Evolutionary conservation across 2,113 vertebrate species (phyloP), one percentile per base, ranked within the genome.

Genomic region (Crotophaga sulcirostris): DNA sequence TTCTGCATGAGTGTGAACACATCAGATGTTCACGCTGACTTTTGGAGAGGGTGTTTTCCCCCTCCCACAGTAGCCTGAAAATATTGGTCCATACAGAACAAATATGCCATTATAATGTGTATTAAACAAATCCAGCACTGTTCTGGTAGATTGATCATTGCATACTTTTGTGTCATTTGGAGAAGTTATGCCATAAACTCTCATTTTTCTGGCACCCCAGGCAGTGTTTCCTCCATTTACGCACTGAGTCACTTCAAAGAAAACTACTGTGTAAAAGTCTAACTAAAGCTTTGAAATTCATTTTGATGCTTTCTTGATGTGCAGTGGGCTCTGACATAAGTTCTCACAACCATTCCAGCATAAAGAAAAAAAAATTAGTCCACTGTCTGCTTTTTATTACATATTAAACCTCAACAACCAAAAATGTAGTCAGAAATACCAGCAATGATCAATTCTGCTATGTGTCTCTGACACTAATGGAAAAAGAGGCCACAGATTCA

Each of bases 391-490:
- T 58, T 89, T 95, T 81, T n/a, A n/a, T n/a, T n/a, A n/a, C n/a
- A n/a, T n/a, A 92, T 95, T 93, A 96, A 98, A 95, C 74, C 59
- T 96, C 84, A 84, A 55, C 18, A 49, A 83, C 55, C 67, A 92
- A 92, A 93, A 84, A 51, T 8, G 9, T 64, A 68, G 93, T 82
- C 34, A 91, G 55, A 93, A 92, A 80, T 69, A 83, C 95, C 92
- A 96, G 45, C 34, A 89, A 88, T 91, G 76, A 93, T 80, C 72
- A 85, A 25, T 91, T 92, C 54, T 94, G 49, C 75, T 87, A 9
- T 24, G 21, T 94, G 40, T 79, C 29, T 84, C 66, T 75, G 60
- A 33, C 34, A 91, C 38, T 85, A 82, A 93, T 91, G 74, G 78
- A 96, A 90, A 70, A 24, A 88, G 59, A 59, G 47, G 69, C 52